Percentiles rank a stretch among this genome's conserved stretches.
These are phyloP conservation scores for Cacatua alba DNA, from an alignment of 2,113 vertebrate species.

Conservation along the genomic window DNA sequence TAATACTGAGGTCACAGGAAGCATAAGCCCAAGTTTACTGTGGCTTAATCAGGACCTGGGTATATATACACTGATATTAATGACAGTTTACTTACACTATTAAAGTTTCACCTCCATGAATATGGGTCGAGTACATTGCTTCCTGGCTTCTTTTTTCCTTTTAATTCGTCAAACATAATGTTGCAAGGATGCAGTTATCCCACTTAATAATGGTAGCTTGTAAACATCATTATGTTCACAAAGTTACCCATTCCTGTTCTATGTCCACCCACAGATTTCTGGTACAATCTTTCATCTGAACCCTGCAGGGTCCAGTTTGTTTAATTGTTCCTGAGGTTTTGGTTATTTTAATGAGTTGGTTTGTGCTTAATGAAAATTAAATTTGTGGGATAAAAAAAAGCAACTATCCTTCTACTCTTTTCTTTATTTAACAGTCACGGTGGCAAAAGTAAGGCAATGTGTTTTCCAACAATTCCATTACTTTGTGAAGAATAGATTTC, in stretches of 20 bases:
- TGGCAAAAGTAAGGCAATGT: neutral
- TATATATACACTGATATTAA: neutral
- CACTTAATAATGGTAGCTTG: neutral
- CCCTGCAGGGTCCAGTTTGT: neutral
- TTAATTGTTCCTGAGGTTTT: neutral
- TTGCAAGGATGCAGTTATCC: neutral
- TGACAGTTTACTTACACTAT: neutral
- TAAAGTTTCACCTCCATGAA: neutral
- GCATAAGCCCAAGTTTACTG: neutral
- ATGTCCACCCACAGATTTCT: neutral
- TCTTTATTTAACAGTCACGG: neutral
- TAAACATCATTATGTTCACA: neutral
- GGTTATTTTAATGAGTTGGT: neutral
- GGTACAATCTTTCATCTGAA: neutral
- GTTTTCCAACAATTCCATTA: neutral
- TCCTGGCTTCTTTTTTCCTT: neutral
- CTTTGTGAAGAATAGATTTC: neutral
- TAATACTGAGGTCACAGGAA: neutral
- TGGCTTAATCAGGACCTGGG: neutral
- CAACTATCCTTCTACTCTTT: neutral
- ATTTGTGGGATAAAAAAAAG: neutral
- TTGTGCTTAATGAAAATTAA: neutral
- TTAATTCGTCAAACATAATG: neutral
- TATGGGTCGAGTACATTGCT: neutral
- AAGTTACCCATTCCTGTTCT: neutral